Evolutionary conservation across 2,113 vertebrate genomes (phyloP).

Genomic region (Haemorhous mexicanus): DNA sequence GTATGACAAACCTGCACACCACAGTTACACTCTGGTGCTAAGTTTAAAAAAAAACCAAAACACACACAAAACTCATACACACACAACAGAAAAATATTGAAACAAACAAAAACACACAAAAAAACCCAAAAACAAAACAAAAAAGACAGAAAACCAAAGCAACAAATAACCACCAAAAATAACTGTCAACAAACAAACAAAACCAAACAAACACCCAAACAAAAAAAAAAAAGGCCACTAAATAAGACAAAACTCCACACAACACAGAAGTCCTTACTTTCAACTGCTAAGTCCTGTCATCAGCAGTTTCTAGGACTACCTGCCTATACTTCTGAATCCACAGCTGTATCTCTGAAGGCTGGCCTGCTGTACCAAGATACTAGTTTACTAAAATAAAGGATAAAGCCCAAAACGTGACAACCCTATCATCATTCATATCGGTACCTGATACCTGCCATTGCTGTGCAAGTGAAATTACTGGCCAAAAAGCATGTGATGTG

Average conservation of each 20-base stretch:
- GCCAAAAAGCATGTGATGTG: fast-evolving
- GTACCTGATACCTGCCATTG: not conserved
- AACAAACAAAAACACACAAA: no score
- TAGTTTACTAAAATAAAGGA: not conserved
- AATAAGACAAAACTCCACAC: not conserved
- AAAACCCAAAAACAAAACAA: not conserved
- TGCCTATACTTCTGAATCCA: not conserved
- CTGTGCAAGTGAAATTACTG: not conserved
- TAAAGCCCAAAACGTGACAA: not conserved
- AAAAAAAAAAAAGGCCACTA: no score
- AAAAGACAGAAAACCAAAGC: not conserved
- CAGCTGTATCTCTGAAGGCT: not conserved
- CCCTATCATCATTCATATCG: fast-evolving
- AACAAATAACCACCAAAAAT: not conserved
- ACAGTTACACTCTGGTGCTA: fast-evolving
- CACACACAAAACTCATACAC: not conserved
- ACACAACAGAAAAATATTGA: not conserved
- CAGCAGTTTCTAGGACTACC: not conserved
- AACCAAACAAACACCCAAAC: no score
- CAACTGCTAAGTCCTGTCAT: not conserved
- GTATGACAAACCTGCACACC: not conserved
- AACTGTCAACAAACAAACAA: not conserved
- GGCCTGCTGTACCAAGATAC: not conserved
- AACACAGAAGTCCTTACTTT: not conserved
- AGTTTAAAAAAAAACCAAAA: not conserved